Conservation (phyloP, 2,888 invertebrate species). For the Polyommatus iphigenia region DNA sequence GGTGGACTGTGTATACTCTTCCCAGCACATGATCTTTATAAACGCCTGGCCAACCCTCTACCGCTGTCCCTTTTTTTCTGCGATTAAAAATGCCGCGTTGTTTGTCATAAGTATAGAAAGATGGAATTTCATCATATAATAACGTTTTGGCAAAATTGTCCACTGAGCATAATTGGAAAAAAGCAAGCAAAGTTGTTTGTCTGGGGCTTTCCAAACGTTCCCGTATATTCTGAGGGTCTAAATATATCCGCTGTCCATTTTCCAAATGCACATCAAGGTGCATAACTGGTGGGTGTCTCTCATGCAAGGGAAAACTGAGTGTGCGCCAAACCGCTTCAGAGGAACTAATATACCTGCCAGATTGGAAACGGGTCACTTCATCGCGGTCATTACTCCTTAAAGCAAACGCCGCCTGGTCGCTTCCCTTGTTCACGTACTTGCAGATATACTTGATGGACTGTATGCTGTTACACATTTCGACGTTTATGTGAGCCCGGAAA, state of each 20-base stretch:
- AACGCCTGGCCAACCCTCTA: slow-evolving; percentile 42
- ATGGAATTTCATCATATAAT: neutral
- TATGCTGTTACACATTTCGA: slow-evolving; percentile 41
- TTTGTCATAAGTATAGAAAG: slow-evolving; percentile 34
- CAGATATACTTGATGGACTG: slow-evolving; percentile 39
- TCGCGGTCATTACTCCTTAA: slow-evolving; percentile 41
- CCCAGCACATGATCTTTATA: slow-evolving; percentile 38
- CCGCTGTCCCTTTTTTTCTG: slow-evolving; percentile 40
- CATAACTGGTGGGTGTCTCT: neutral
- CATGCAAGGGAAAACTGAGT: neutral
- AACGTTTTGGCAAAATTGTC: neutral
- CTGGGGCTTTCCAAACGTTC: neutral
- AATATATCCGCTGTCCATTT: slow-evolving; percentile 15
- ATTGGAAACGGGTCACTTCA: slow-evolving; percentile 41
- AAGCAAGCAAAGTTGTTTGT: slow-evolving; percentile 21
- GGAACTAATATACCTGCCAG: slow-evolving; percentile 39
- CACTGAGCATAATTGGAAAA: neutral
- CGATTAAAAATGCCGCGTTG: slow-evolving; percentile 38
- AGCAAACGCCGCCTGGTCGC: slow-evolving; percentile 36
- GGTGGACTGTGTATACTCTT: slow-evolving; percentile 31
- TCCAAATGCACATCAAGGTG: slow-evolving; percentile 25
- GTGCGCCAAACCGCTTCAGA: slow-evolving; percentile 26
- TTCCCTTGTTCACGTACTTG: slow-evolving; percentile 43
- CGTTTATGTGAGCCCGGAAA: slow-evolving; percentile 41
- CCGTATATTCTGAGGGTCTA: neutral